Evolutionary conservation across 2,888 invertebrate species (phyloP), one percentile per base, ranked within the genome.

Genomic region (Tipula vernalis): DNA sequence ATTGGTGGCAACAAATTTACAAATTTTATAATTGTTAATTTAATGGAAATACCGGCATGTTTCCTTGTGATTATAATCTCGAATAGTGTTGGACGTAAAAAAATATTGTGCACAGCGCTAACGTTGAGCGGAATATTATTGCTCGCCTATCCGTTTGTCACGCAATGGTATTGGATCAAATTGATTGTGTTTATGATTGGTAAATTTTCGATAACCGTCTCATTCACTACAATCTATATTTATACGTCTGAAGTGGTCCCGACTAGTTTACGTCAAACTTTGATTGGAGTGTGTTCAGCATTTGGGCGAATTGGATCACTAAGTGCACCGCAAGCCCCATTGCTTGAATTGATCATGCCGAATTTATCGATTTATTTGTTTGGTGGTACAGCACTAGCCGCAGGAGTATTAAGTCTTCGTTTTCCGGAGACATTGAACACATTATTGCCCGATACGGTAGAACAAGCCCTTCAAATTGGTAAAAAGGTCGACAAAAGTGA

Each of bases 191-290:
- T 93, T 91, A 92, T 95, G 89, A 90, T 93, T 89, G 95, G 95
- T 86, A 95, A 95, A 91, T 92, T 94, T 89, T 92, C 94, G 85
- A 94, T 95, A 87, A 93, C 95, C 86, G 93, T 94, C 89, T 94
- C 95, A 36, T 95, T 95, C 90, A 94, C 94, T 89, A 93, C 94
- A 15, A 90, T 95, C 88, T 95, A 95, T 91, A 93, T 95, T 89
- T 94, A 93, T 90, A 94, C 95, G 51, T 93, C 95, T 57, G 95
- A 96, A 91, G 92, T 95, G 91, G 95, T 95, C 90, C 95, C 95
- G 12, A 96, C 95, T 86, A 92, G 92, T 88, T 91, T 94, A 87
- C 93, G 95, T 87, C 94, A 94, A 89, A 94, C 95, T 28, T 92
- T 95, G 88, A 92, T 95, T 86, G 94, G 94, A 4, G 92, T 94